phyloP scores from a whole-genome alignment of 2,113 vertebrate species.

The Epinephelus cyanopodus region DNA sequence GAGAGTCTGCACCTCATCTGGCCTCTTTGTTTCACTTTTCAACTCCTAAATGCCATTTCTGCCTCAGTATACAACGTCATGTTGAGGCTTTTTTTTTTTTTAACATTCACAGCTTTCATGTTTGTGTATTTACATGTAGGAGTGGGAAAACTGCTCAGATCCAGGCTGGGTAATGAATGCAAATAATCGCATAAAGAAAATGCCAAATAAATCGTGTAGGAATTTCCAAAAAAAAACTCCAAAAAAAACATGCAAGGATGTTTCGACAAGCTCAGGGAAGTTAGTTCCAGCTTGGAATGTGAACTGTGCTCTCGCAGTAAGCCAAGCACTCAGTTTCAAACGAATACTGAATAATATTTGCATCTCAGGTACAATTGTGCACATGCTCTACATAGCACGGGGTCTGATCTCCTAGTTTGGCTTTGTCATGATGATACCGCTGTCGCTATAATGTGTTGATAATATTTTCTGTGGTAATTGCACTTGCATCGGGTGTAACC shows the following conservation, averaged over 20 bases:
- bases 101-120: background rate
- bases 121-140: background rate
- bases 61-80: background rate
- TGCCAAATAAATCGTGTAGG: background rate
- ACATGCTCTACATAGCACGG: background rate
- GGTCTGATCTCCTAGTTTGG: background rate
- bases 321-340: background rate
- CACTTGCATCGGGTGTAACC: constrained; percentile 3
- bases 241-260: background rate
- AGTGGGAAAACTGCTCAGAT: background rate
- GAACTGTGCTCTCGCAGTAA: constrained; percentile 6
- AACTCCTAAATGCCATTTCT: background rate
- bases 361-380: background rate
- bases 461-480: constrained; percentile 5
- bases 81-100: background rate
- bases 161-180: background rate
- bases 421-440: background rate
- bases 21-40: constrained; percentile 58
- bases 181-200: constrained; percentile 11
- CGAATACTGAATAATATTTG: background rate
- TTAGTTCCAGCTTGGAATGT: background rate
- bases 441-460: background rate
- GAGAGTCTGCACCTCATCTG: constrained; percentile 50
- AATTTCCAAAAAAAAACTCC: background rate
- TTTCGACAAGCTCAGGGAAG: constrained; percentile 1